phyloP scores from a whole-genome alignment of 2,888 invertebrate genomes.

The Phyto melanocephala region DNA sequence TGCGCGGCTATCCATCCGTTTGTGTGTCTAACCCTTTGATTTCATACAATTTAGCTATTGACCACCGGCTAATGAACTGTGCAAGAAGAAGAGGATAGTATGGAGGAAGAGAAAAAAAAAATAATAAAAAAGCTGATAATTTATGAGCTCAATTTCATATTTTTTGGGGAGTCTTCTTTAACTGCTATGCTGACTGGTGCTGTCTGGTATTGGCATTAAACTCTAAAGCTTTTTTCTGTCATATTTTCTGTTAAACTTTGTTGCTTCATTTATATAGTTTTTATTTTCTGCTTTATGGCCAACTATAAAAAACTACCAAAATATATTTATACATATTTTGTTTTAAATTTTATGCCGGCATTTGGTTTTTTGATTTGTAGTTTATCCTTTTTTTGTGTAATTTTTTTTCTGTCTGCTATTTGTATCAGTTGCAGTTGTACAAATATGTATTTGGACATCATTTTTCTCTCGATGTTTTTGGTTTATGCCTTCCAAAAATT shows the following conservation, averaged over 20 bases:
- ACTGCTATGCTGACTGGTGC: constrained; percentile 24
- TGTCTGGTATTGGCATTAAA: constrained; percentile 60
- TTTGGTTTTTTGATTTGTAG: constrained; percentile 58
- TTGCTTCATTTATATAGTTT: constrained; percentile 28
- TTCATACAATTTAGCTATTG: constrained; percentile 52
- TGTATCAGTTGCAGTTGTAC: constrained; percentile 20
- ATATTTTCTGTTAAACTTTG: constrained; percentile 19
- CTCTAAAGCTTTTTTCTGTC: constrained; percentile 8
- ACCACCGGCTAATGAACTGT: constrained; percentile 48
- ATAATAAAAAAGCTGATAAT: constrained; percentile 51
- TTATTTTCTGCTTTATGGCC: constrained; percentile 6
- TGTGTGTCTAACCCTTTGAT: constrained; percentile 46
- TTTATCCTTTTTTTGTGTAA: constrained; percentile 7
- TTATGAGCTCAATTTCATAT: constrained; percentile 65
- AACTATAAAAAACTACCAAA: constrained; percentile 22
- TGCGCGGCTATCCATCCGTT: background rate
- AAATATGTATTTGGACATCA: background rate
- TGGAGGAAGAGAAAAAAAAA: constrained; percentile 7
- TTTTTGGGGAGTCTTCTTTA: constrained; percentile 56
- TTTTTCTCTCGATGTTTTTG: background rate
- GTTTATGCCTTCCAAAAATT: background rate
- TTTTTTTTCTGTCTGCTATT: constrained; percentile 2
- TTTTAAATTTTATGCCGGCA: constrained; percentile 49
- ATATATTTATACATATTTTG: background rate
- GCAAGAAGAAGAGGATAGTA: background rate